Base-by-base conservation (phyloP, 2,113 vertebrate species). In the Chloropsis hardwickii region DNA sequence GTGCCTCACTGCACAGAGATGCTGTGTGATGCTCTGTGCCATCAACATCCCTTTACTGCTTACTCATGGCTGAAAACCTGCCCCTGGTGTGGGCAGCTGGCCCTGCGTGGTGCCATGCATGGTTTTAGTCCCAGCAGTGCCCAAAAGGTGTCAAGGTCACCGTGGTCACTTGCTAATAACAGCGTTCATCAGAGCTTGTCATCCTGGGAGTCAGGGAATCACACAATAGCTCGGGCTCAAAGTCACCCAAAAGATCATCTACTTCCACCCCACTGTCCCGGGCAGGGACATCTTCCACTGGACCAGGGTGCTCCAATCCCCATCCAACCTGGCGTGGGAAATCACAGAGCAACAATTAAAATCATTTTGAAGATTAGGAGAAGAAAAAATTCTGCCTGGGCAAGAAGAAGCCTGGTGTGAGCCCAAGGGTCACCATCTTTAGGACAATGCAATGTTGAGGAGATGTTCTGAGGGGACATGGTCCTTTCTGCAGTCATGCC, bases 241-340 rank as follows among this genome's bases (percentile, higher is more conserved):
- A 50, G 22, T 1, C 0, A 20, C 47, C 17, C 33, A 7, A 21
- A 54, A 22, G 66, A 14, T 24, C 22, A 39, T 33, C 15, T n/a
- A 3, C 21, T 54, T 42, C 21, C 62, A 42, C 18, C 10, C 14
- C n/a, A 4, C 17, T 56, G 25, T 12, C 40, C 16, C 0, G 0
- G 22, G 21, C 79, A 61, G 25, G 10, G 25, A 40, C 54, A 56
- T 12, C 42, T 77, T 33, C 12, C 48, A 48, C 31, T 35, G 23
- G 25, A 90, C 17, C 47, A 35, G n/a, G 10, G 16, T 10, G 35
- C 22, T 69, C n/a, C n/a, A 82, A 18, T 1, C 9, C 16, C 45
- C 39, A 40, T 47, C 61, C 39, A 47, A 8, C 21, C 24, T 0
- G 0, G 3, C 25, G 78, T 16, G 29, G 20, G 35, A 89, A 78